Evolutionary conservation across 2,888 invertebrate species (phyloP).

Genomic region (Chorisops tibialis): DNA sequence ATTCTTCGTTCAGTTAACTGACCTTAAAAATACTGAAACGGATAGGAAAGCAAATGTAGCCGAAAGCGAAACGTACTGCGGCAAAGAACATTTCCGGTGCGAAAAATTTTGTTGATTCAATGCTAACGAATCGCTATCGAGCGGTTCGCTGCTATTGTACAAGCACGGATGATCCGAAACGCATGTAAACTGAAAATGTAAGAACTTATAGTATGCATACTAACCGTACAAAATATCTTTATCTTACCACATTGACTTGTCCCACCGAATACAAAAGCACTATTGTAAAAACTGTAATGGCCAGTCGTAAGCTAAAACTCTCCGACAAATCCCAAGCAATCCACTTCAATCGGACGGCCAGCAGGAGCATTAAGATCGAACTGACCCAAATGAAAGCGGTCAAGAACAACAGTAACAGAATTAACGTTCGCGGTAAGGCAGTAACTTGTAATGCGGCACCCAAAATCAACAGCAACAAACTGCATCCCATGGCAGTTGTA

Average conservation of each 20-base stretch:
- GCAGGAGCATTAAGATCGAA: slow-evolving; percentile 75
- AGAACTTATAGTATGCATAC: too few relatives aligned
- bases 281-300: slow-evolving; percentile 83
- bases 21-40: slow-evolving; percentile 76
- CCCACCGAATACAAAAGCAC: slow-evolving; percentile 84
- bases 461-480: slow-evolving; percentile 70
- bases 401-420: slow-evolving; percentile 78
- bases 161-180: slow-evolving; percentile 53
- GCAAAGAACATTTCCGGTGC: slow-evolving; percentile 78
- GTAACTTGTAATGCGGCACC: slow-evolving; percentile 71
- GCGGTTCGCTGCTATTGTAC: slow-evolving; percentile 40
- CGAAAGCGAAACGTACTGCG: slow-evolving; percentile 82
- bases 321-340: slow-evolving; percentile 83
- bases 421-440: slow-evolving; percentile 79
- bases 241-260: slow-evolving; percentile 86
- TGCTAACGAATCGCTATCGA: slow-evolving; percentile 41
- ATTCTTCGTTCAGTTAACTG: slow-evolving; percentile 23
- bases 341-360: slow-evolving; percentile 79
- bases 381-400: slow-evolving; percentile 90
- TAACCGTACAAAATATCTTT: too few relatives aligned
- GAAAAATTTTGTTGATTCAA: slow-evolving; percentile 51
- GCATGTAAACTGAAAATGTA: slow-evolving; percentile 62
- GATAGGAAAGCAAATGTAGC: slow-evolving; percentile 81
- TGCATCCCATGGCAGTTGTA: slow-evolving; percentile 76
- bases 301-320: slow-evolving; percentile 76